Conservation (phyloP, 2,888 invertebrate genomes). For the Stomorhina lunata region DNA sequence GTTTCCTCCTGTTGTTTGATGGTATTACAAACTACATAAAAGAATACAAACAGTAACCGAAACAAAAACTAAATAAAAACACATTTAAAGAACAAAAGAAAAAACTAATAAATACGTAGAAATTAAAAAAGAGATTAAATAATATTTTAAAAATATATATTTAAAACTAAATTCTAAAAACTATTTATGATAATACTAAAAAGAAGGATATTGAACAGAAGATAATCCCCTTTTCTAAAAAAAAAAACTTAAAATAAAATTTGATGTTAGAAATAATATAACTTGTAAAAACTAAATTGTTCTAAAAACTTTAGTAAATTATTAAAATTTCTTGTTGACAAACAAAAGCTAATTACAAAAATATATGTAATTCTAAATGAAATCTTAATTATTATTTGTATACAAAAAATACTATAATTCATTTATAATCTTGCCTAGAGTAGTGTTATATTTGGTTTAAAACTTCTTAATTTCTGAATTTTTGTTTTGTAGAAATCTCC, state of each 20-base stretch:
- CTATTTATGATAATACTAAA: conserved; percentile 13
- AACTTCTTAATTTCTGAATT: neutral
- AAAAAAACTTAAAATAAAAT: conserved; percentile 7
- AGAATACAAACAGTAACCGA: conserved; percentile 53
- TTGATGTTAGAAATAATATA: neutral
- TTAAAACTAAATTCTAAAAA: conserved; percentile 40
- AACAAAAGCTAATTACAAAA: neutral
- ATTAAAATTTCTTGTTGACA: conserved; percentile 30
- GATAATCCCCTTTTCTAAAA: conserved; percentile 44
- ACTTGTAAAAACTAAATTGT: conserved; percentile 25
- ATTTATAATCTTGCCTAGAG: conserved; percentile 6
- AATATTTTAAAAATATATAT: neutral
- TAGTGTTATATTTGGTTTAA: neutral
- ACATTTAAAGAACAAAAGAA: conserved; percentile 18
- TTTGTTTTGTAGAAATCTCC: neutral
- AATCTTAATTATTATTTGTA: conserved; percentile 36
- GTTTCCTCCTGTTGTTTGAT: conserved; percentile 80
- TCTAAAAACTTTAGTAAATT: conserved; percentile 48
- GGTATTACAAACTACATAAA: conserved; percentile 79
- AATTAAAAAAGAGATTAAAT: conserved; percentile 14
- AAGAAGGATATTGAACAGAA: conserved; percentile 47
- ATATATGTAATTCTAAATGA: conserved; percentile 21
- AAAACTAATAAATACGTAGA: neutral
- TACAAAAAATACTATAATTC: neutral
- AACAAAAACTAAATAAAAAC: conserved; percentile 24